These are phyloP conservation scores for Lates japonicus DNA, from an alignment of 2,797 vertebrate species.

Conservation along the genomic window DNA sequence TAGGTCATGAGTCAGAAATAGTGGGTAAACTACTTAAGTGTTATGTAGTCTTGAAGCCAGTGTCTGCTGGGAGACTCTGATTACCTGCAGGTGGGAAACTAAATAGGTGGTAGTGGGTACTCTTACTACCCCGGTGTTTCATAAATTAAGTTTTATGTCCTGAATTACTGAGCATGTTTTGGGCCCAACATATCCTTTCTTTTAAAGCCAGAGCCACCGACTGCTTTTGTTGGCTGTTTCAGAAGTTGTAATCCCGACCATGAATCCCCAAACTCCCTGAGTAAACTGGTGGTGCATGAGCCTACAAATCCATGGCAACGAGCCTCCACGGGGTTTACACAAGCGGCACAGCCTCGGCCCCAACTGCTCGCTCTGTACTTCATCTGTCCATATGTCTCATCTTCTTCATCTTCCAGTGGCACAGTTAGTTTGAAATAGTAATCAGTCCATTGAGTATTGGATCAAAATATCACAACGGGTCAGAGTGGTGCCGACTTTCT, in stretches of 20 bases:
- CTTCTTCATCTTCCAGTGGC: conserved; percentile 15
- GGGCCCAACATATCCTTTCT: conserved; percentile 4
- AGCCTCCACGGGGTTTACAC: conserved; percentile 36
- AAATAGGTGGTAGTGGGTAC: neutral
- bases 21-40: conserved; percentile 23
- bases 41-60: conserved; percentile 14
- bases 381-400: conserved; percentile 20
- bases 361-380: conserved; percentile 9
- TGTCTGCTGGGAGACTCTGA: conserved; percentile 26
- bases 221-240: conserved; percentile 28
- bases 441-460: conserved; percentile 36
- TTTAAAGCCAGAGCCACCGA: neutral
- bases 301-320: conserved; percentile 72
- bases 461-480: conserved; percentile 50
- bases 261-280: conserved; percentile 48
- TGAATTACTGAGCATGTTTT: conserved; percentile 16
- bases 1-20: conserved; percentile 29
- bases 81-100: conserved; percentile 16
- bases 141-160: neutral
- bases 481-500: conserved; percentile 21
- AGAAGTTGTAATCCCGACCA: conserved; percentile 44
- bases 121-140: neutral
- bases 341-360: conserved; percentile 15
- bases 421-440: conserved; percentile 47
- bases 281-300: conserved; percentile 49